Evolutionary conservation across 2,888 invertebrate genomes (phyloP).

Genomic region (Drosophila mayaguana): DNA sequence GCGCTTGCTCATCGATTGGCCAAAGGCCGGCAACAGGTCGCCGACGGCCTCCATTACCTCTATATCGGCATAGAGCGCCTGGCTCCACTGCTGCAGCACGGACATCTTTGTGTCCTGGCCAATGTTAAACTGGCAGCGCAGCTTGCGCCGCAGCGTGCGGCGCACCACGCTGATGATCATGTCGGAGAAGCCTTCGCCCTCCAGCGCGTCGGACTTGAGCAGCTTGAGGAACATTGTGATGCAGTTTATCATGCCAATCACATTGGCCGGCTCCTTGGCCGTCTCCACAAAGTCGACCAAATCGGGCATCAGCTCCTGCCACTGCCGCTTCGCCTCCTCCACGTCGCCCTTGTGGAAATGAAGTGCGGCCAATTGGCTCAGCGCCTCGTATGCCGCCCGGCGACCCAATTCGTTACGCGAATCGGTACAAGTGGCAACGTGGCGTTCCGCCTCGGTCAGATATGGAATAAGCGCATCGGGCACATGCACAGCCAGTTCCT

Average conservation of each 20-base stretch:
- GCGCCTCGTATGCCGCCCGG: slow-evolving; percentile 2
- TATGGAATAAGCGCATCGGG: not conserved
- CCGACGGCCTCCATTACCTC: slow-evolving; percentile 12
- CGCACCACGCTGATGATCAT: slow-evolving; percentile 1
- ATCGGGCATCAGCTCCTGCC: not conserved
- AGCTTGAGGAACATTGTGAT: slow-evolving; percentile 2
- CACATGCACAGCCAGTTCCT: not conserved
- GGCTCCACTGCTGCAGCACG: slow-evolving; percentile 9
- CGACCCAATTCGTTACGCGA: slow-evolving; percentile 1
- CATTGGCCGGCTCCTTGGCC: slow-evolving; percentile 5
- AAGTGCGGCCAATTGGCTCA: not conserved
- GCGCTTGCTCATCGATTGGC: not conserved
- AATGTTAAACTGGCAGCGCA: slow-evolving; percentile 10
- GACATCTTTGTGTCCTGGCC: slow-evolving; percentile 2
- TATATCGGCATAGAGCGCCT: slow-evolving; percentile 3
- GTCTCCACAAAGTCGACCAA: slow-evolving; percentile 10
- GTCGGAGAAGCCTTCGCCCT: not conserved
- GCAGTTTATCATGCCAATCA: slow-evolving; percentile 2
- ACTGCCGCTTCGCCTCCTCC: not conserved
- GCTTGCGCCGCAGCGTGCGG: slow-evolving; percentile 11
- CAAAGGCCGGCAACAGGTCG: slow-evolving; percentile 3
- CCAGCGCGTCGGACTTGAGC: not conserved
- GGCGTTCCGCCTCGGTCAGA: not conserved
- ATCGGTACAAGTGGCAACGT: not conserved
- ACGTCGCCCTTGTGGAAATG: not conserved